Evolutionary conservation across 2,797 vertebrate species (phyloP).

Genomic region (Premnoplex brunnescens): DNA sequence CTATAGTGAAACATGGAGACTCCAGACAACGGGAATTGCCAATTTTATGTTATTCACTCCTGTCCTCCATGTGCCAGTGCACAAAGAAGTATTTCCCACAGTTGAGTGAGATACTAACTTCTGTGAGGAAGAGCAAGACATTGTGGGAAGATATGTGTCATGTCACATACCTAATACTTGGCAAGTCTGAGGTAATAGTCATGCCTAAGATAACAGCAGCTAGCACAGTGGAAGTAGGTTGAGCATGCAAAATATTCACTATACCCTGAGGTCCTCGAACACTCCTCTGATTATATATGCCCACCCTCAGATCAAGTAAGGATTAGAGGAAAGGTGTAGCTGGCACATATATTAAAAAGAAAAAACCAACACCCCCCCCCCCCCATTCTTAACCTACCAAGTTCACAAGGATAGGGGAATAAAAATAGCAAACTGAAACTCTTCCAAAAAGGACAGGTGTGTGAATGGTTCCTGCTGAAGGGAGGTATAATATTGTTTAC

Average conservation of each 20-base stretch:
- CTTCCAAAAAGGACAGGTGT: conserved; percentile 73
- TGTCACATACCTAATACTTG: conserved; percentile 19
- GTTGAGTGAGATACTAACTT: neutral
- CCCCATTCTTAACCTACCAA: neutral
- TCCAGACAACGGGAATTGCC: neutral
- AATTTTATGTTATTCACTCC: neutral
- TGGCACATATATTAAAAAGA: conserved; percentile 1
- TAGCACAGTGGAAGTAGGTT: neutral
- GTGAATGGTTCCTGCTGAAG: conserved; percentile 22
- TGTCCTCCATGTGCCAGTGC: neutral
- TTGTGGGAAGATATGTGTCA: conserved; percentile 33
- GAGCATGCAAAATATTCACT: conserved; percentile 13
- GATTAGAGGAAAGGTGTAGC: neutral
- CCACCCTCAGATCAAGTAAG: neutral
- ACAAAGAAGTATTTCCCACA: neutral
- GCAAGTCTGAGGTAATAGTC: conserved; percentile 5
- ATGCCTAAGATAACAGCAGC: neutral
- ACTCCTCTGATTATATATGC: neutral
- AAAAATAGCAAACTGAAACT: conserved; percentile 63
- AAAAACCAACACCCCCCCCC: fast-evolving
- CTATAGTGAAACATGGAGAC: neutral
- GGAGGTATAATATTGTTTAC: conserved; percentile 36
- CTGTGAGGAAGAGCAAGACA: neutral
- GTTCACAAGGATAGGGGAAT: conserved; percentile 14
- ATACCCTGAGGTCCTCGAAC: conserved; percentile 26